Base-by-base conservation (phyloP, 2,888 invertebrate species). In the Acanthacorydalis orientalis region DNA sequence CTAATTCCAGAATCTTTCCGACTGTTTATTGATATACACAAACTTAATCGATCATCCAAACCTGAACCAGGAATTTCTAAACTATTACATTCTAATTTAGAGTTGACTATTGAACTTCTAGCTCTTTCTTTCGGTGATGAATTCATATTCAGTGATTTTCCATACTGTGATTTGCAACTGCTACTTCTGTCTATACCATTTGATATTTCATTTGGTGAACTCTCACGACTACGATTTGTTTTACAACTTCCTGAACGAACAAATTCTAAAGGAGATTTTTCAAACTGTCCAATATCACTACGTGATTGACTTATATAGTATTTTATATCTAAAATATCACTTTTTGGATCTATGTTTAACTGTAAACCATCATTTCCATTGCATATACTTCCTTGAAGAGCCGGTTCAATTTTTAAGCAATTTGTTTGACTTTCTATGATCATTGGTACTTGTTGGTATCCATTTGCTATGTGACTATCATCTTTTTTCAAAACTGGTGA, bases 1-100 rank as follows among this genome's bases (percentile, higher is more conserved):
- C 83, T 75, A 50, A 89, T 89, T 10, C 89, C 89, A 1, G 88
- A 89, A 64, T 89, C 89, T 65, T 89, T 89, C 49, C 89, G 74
- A 56, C 88, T 88, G 57, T 85, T 84, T 46, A 82, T 77, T 2
- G 85, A 83, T 0, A 81, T 79, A 52, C 81, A 81, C 49, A 81
- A 74, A 62, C 83, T 83, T 53, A 81, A 68, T 48, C 77, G 73
- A 59, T 86, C 85, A 23, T 79, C 79, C 40, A 49, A 11, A 12
- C n/a, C 33, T 14, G 47, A 63, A 50, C 43, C 59, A 51, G 14
- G 57, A 54, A 48, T 60, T 55, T 44, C 61, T 59, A 8, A 64
- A 59, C 43, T 63, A 53, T 53, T 49, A 50, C 48, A 46, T 48
- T 4, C 61, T 57, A 44, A 49, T 58, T 51, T 49, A 57, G 55